Conservation (phyloP, 2,113 vertebrate genomes). For the Cavia porcellus region DNA sequence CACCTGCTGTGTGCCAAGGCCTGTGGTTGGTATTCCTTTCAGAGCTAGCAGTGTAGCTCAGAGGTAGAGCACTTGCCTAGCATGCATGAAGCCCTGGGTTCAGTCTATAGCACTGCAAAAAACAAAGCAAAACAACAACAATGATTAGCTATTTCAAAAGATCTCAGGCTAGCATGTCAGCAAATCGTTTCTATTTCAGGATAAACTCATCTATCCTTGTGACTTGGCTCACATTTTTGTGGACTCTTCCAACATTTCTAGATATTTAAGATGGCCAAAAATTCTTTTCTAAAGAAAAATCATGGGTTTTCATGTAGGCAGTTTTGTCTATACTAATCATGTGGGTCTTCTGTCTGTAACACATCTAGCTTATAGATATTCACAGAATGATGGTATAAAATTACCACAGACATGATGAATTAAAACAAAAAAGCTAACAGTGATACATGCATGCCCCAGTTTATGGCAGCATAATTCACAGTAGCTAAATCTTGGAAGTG, state of each 20-base stretch:
- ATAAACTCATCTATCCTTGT: constrained; percentile 12
- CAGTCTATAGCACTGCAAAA: not conserved
- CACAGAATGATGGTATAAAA: constrained; percentile 16
- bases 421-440: not conserved
- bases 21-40: not conserved
- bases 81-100: not conserved
- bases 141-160: not conserved
- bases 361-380: constrained; percentile 31
- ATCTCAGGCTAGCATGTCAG: not conserved
- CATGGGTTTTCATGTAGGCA: not conserved
- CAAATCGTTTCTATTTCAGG: not conserved
- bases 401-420: not conserved
- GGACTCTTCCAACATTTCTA: constrained; percentile 2
- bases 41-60: not conserved
- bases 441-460: not conserved
- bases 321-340: constrained; percentile 22
- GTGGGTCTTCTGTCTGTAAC: not conserved
- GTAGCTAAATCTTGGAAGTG: not conserved
- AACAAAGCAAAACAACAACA: not conserved
- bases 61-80: not conserved
- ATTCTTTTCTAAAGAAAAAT: constrained; percentile 36
- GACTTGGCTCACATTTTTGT: constrained; percentile 16
- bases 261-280: constrained; percentile 8
- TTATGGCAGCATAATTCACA: not conserved
- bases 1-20: not conserved